These are phyloP conservation scores for Melinopterus prodromus DNA, from an alignment of 2,888 invertebrate genomes.

Conservation along the genomic window DNA sequence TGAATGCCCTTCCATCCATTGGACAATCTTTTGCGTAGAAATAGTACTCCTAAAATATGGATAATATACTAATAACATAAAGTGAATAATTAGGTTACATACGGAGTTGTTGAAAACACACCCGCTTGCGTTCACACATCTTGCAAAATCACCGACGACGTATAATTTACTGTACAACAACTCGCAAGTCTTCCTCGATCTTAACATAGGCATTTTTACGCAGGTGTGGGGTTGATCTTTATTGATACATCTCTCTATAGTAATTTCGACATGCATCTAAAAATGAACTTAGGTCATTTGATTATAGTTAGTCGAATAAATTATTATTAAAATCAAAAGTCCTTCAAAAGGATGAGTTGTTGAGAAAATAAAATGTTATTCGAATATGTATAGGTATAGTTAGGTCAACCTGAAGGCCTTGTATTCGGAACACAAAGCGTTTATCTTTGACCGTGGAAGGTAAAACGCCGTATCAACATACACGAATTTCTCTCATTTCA, in stretches of 20 bases:
- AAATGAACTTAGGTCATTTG: not conserved
- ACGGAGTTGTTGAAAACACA: not conserved
- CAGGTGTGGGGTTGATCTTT: not conserved
- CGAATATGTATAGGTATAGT: too few relatives aligned
- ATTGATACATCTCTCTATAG: not conserved
- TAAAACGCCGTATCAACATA: too few relatives aligned
- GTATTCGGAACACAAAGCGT: too few relatives aligned
- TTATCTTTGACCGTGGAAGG: too few relatives aligned
- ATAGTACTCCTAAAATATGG: not conserved
- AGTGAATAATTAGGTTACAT: not conserved
- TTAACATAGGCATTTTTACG: not conserved
- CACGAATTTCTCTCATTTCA: too few relatives aligned
- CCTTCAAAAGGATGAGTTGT: too few relatives aligned
- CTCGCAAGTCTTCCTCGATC: not conserved
- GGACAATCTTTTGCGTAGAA: not conserved
- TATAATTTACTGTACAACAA: not conserved
- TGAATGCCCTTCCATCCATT: not conserved
- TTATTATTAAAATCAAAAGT: too few relatives aligned
- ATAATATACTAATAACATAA: not conserved
- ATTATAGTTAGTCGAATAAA: too few relatives aligned
- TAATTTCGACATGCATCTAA: not conserved
- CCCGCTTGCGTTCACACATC: not conserved
- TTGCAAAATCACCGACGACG: not conserved
- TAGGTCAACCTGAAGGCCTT: too few relatives aligned
- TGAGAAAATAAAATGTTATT: too few relatives aligned